A percentile compares a stretch with the other conserved stretches of the same genome.
Evolutionary conservation across 2,113 vertebrate genomes (phyloP).

Genomic region (Toxotes chatareus): DNA sequence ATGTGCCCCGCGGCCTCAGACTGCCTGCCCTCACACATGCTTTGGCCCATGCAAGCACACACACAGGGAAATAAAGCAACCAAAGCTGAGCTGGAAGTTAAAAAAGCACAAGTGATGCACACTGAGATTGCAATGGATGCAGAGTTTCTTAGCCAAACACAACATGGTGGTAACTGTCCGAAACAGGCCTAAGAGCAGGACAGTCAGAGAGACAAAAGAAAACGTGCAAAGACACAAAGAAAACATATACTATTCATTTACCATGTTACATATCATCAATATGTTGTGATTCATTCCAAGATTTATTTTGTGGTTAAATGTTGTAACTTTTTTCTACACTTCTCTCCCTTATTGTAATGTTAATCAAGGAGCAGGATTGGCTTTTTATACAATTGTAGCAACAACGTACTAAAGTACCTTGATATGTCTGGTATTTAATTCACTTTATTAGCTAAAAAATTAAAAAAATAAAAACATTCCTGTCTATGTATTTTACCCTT

Average conservation of each 20-base stretch:
- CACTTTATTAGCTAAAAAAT: not conserved
- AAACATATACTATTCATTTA: not conserved
- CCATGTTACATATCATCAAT: not conserved
- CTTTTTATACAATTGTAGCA: not conserved
- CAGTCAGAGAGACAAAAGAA: not conserved
- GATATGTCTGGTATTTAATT: not conserved
- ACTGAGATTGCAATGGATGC: constrained; percentile 28
- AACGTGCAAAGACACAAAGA: not conserved
- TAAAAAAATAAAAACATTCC: not conserved
- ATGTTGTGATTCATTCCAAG: not conserved
- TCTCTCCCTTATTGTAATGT: not conserved
- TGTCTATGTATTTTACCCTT: not conserved
- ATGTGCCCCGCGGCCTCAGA: constrained; percentile 71
- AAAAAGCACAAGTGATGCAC: constrained; percentile 55
- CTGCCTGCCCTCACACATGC: constrained; percentile 64
- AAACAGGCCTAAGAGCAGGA: not conserved
- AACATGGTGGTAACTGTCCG: constrained; percentile 19
- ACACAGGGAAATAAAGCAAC: constrained; percentile 51
- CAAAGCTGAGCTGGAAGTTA: constrained; percentile 52
- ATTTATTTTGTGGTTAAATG: not conserved
- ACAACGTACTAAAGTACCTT: not conserved
- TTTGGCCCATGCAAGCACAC: constrained; percentile 40
- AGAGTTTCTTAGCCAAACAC: constrained; percentile 35
- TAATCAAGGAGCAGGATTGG: not conserved
- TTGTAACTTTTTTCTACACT: not conserved